Conservation (phyloP, 2,888 invertebrate species). For the Peribatodes rhomboidaria region DNA sequence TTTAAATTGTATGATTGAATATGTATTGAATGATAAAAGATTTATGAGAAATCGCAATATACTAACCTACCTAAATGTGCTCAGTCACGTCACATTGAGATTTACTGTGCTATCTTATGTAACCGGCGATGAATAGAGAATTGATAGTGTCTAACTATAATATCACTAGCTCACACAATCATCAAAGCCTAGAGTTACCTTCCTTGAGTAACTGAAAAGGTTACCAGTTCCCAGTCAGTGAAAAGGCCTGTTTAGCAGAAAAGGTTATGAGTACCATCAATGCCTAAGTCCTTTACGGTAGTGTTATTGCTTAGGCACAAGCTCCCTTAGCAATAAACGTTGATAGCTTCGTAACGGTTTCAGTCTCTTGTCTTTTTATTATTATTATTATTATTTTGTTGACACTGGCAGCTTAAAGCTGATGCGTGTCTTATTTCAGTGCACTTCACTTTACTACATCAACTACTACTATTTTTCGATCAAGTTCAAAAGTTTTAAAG, state of each 20-base stretch:
- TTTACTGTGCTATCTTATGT: slow-evolving; percentile 14
- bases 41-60: slow-evolving; percentile 19
- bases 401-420: no score
- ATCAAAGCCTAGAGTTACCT: slow-evolving; percentile 10
- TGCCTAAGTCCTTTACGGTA: background rate
- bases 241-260: slow-evolving; percentile 16
- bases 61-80: slow-evolving; percentile 2
- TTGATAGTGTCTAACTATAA: background rate
- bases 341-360: no score
- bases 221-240: slow-evolving; percentile 12
- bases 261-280: background rate
- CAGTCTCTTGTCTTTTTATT: background rate
- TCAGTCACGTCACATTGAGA: slow-evolving; percentile 23
- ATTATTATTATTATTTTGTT: no score
- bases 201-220: slow-evolving; percentile 28
- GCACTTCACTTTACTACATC: no score
- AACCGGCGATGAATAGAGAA: no score
- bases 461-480: no score
- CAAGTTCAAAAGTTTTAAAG: no score
- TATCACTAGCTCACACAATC: slow-evolving; percentile 14
- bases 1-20: no score
- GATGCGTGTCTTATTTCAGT: no score
- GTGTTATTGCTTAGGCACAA: background rate
- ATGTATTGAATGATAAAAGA: slow-evolving; percentile 1
- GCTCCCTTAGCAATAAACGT: no score